phyloP scores from a whole-genome alignment of 2,113 vertebrate genomes.

The Aptenodytes forsteri region DNA sequence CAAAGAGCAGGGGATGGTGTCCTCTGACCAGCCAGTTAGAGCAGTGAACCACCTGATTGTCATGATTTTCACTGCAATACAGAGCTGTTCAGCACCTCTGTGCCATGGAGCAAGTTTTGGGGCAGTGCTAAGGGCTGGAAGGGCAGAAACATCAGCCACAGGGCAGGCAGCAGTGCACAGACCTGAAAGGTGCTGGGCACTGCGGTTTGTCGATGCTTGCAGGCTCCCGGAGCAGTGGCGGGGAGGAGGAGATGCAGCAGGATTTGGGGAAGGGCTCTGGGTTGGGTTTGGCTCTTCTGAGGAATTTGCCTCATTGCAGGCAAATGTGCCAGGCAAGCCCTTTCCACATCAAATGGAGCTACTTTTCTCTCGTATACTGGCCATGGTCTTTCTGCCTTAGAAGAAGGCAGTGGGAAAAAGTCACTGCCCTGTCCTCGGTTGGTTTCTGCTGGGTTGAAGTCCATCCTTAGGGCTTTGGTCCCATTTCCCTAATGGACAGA shows the following conservation, averaged over 20 bases:
- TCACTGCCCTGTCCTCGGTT: accelerated
- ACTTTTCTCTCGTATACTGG: background rate
- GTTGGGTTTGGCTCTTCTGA: background rate
- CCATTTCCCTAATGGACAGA: background rate
- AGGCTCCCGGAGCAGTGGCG: background rate
- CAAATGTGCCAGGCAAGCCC: background rate
- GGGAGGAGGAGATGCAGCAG: background rate
- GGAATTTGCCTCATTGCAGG: background rate
- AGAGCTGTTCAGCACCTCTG: background rate
- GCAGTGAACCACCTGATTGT: background rate
- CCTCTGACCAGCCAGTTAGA: background rate
- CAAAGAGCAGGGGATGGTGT: background rate
- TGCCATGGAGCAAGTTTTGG: background rate
- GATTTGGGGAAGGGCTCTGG: background rate
- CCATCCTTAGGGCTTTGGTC: background rate
- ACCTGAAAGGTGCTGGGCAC: background rate
- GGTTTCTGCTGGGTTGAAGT: background rate
- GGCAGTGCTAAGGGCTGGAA: background rate
- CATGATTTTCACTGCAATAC: background rate
- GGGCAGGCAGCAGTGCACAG: background rate
- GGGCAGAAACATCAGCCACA: background rate
- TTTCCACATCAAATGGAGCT: background rate
- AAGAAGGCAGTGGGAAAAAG: background rate
- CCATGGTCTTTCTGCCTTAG: background rate
- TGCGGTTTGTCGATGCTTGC: accelerated